Base-by-base conservation (phyloP, 2,888 invertebrate genomes). In the Oscheius sp. region DNA sequence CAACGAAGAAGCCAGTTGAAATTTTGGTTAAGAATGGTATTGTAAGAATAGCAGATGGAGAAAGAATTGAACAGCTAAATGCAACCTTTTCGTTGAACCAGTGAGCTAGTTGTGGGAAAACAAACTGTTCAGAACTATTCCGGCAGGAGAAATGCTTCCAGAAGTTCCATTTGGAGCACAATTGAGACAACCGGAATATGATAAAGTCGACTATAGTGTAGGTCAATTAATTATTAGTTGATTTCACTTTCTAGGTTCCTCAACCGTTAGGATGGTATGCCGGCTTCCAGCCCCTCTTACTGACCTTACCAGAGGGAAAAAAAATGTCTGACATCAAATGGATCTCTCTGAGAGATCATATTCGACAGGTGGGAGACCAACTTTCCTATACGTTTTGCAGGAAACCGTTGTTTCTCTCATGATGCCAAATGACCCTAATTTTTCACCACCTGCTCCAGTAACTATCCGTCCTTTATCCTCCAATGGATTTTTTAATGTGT, bases 261-360 rank as follows among this genome's bases (percentile, higher is more conserved):
- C 68, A 68, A 45, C 80, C 85, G 0, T 67, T 85, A 0, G 80
- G 80, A 41, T 84, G 84, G 84, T 82, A 82, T 56, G 78, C 73
- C 22, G 82, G 83, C 6, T 78, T 81, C 64, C 83, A 86, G 67
- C 82, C 82, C 3, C 59, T 86, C 5, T 54, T 86, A 59, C 68
- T 86, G 5, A 80, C 81, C 5, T 67, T 86, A 2, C 86, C 86
- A 1, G 67, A 74, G 4, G 56, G 73, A 2, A 72, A 75, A 59
- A 63, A 49, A 5, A 64, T 85, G 38, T 74, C 72, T 30, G 72
- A 75, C 20, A 54, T 83, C 12, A 74, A 81, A 57, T 86, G 86
- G 86, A 67, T 86, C 6, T 80, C 85, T 0, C 59, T 86, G 6
- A 71, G 78, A 56, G 83, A 86, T 41, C 86, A 86, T 71, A 80